A percentile compares a stretch with the other conserved stretches of the same genome.
Evolutionary conservation across 2,113 vertebrate species (phyloP).

Genomic region (Vidua macroura): DNA sequence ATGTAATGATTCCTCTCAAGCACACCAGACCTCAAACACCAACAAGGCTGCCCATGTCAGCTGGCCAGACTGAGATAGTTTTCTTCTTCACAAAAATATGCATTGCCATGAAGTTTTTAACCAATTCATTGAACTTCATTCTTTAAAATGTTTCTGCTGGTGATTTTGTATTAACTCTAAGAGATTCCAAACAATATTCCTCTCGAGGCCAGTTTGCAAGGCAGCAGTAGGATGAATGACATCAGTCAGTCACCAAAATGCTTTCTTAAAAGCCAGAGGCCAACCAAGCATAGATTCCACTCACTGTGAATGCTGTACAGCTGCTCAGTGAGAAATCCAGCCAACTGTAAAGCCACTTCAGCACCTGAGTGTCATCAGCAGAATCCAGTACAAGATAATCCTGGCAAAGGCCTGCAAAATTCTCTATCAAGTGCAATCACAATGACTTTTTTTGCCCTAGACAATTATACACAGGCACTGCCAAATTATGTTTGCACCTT

Average conservation of each 20-base stretch:
- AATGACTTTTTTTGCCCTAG: background rate
- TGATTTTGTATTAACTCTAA: background rate
- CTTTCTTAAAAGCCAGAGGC: background rate
- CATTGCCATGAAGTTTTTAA: background rate
- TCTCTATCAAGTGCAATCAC: background rate
- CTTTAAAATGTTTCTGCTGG: background rate
- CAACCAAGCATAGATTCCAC: background rate
- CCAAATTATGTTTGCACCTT: background rate
- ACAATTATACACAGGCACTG: background rate
- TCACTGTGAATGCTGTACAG: background rate
- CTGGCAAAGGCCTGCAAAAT: background rate
- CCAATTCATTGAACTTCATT: background rate
- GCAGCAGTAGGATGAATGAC: background rate
- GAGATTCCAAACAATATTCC: background rate
- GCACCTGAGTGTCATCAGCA: background rate
- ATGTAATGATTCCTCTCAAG: accelerated
- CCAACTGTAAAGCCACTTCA: background rate
- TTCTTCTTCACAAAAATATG: background rate
- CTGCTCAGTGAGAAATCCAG: background rate
- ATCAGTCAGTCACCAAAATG: background rate
- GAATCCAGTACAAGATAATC: background rate
- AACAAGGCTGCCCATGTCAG: background rate
- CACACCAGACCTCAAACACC: background rate
- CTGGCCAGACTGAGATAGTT: background rate
- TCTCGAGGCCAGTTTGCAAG: background rate